A percentile compares a stretch with the other conserved stretches of the same genome.
These are phyloP conservation scores for Ariolimax columbianus DNA, from an alignment of 2,888 invertebrate genomes.

Conservation along the genomic window DNA sequence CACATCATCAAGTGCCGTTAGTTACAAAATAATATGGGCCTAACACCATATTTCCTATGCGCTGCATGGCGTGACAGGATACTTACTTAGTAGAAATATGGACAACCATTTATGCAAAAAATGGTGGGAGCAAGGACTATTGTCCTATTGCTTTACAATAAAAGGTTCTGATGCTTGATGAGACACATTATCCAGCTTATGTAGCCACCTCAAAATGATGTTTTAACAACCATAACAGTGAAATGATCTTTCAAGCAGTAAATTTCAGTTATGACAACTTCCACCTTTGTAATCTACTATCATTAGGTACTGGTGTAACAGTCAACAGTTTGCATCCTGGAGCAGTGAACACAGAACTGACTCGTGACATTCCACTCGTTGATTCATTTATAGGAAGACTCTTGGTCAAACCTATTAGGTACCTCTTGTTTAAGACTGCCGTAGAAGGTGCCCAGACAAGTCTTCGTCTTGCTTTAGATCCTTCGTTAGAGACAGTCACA, in stretches of 20 bases:
- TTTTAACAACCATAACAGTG: no score
- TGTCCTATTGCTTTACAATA: no score
- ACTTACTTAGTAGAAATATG: no score
- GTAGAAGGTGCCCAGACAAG: constrained; percentile 73
- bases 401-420: constrained; percentile 64
- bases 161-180: no score
- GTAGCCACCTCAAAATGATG: no score
- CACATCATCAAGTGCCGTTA: no score
- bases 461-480: constrained; percentile 68
- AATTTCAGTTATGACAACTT: neutral
- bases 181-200: no score
- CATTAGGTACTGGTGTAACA: constrained; percentile 71
- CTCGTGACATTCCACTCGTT: constrained; percentile 60
- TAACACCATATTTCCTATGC: no score
- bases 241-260: neutral
- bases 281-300: neutral
- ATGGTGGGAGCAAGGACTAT: no score
- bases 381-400: constrained; percentile 61
- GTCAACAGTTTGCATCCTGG: constrained; percentile 71
- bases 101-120: no score
- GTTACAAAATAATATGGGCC: no score
- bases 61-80: no score
- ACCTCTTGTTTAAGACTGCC: constrained; percentile 66
- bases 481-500: constrained; percentile 62
- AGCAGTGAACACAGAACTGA: constrained; percentile 62